These are phyloP conservation scores for Stenurella melanura DNA, from an alignment of 2,888 invertebrate species.

Conservation along the genomic window DNA sequence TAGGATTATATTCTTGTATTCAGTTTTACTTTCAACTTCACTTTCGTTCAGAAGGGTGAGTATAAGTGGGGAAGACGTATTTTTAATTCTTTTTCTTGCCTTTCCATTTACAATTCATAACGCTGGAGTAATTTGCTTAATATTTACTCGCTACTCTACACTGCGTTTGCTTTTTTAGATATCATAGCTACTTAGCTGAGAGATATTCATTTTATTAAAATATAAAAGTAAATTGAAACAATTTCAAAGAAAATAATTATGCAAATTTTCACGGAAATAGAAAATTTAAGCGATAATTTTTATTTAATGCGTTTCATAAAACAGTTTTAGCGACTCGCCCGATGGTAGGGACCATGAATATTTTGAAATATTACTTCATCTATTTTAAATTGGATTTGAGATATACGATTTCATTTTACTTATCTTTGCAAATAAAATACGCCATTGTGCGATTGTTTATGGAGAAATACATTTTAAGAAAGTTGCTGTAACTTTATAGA, in stretches of 20 bases:
- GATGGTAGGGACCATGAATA: constrained; percentile 8
- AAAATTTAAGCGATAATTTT: constrained; percentile 54
- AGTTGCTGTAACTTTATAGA: too few relatives aligned
- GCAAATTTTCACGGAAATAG: constrained; percentile 53
- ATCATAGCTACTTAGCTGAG: constrained; percentile 36
- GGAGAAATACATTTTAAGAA: neutral
- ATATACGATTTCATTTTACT: constrained; percentile 34
- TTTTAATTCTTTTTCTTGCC: constrained; percentile 17
- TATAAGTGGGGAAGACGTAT: neutral
- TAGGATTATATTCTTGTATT: neutral
- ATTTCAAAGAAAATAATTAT: constrained; percentile 53
- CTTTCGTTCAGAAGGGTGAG: neutral
- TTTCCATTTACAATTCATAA: constrained; percentile 33
- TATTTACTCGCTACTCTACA: constrained; percentile 44
- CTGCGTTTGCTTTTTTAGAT: constrained; percentile 35
- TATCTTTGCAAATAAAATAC: constrained; percentile 1
- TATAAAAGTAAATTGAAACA: constrained; percentile 57
- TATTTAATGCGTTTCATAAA: constrained; percentile 50
- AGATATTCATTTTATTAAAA: constrained; percentile 46
- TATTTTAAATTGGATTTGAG: constrained; percentile 25
- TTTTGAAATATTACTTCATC: constrained; percentile 7
- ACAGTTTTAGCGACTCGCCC: constrained; percentile 34
- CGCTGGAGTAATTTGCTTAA: constrained; percentile 46
- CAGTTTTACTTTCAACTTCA: neutral
- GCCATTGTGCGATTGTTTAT: neutral